Conservation (phyloP, 2,888 invertebrate species). For the Patella caerulea region DNA sequence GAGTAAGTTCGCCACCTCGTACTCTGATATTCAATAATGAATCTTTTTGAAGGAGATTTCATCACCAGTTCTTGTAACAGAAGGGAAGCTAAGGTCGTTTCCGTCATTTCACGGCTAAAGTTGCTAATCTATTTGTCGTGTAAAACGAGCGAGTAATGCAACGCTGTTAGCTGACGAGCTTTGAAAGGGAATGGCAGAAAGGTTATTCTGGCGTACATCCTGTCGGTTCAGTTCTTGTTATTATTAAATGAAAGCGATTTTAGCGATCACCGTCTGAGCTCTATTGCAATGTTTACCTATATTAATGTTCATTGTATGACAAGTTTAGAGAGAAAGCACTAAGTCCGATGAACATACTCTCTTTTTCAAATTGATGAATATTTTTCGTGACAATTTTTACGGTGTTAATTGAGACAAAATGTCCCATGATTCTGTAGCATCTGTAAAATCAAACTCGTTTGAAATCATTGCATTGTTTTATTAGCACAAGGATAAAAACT, state of each 20-base stretch:
- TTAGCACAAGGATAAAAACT: no score
- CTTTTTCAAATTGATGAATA: constrained; percentile 1
- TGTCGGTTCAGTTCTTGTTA: background rate
- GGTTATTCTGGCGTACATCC: constrained; percentile 9
- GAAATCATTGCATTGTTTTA: no score
- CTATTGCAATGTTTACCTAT: constrained; percentile 28
- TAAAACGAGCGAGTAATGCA: constrained; percentile 10
- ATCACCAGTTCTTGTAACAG: no score
- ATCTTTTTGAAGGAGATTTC: no score
- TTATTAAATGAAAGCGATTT: constrained; percentile 4
- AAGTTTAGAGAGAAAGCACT: constrained; percentile 31
- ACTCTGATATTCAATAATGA: no score
- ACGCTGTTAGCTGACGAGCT: background rate
- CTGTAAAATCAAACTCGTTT: no score
- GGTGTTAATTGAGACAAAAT: no score
- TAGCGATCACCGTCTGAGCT: constrained; percentile 10
- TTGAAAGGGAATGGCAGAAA: constrained; percentile 6
- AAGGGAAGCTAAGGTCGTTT: background rate
- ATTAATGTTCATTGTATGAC: constrained; percentile 31
- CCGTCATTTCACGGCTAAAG: background rate
- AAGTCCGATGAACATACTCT: background rate
- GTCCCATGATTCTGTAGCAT: no score
- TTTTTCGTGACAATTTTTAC: background rate
- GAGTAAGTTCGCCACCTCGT: no score
- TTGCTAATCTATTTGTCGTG: constrained; percentile 12